Percentiles rank a stretch among this genome's conserved stretches.
Conservation (phyloP, 2,113 vertebrate species). For the Saccopteryx leptura region DNA sequence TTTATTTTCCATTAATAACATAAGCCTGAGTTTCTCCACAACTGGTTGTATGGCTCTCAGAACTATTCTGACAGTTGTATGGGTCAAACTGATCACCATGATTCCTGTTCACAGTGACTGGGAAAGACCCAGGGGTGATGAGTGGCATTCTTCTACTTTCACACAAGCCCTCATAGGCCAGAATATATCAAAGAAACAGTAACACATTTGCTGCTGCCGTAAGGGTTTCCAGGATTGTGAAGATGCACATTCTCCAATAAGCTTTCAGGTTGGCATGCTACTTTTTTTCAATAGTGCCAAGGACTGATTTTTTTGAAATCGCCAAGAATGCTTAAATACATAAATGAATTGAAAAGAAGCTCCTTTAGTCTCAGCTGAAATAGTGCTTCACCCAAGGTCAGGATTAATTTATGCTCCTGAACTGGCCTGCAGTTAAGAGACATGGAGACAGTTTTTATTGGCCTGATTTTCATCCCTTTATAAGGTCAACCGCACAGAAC, state of each 20-base stretch:
- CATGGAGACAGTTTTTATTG: conserved; percentile 69
- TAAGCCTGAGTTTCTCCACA: background rate
- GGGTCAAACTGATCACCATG: background rate
- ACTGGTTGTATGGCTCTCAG: background rate
- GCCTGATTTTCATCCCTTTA: conserved; percentile 68
- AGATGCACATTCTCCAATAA: background rate
- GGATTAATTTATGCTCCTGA: conserved; percentile 73
- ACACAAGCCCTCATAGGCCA: background rate
- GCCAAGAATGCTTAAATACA: conserved; percentile 45
- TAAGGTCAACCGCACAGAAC: conserved; percentile 53
- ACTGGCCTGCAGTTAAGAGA: conserved; percentile 72
- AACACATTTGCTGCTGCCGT: background rate
- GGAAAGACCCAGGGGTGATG: background rate
- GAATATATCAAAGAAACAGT: background rate
- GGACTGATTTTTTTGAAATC: conserved; percentile 45
- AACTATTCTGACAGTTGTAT: background rate
- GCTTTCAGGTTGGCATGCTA: background rate
- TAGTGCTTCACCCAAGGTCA: conserved; percentile 64
- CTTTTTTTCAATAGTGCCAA: background rate
- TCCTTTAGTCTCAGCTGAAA: conserved; percentile 67
- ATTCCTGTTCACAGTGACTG: background rate
- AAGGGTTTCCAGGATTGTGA: background rate
- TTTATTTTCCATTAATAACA: conserved; percentile 20
- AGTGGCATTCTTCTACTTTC: background rate
- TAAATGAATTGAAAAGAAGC: conserved; percentile 31